A percentile compares a stretch with the other conserved stretches of the same genome.
phyloP scores from a whole-genome alignment of 2,888 invertebrate species.

The Hemaris fuciformis region DNA sequence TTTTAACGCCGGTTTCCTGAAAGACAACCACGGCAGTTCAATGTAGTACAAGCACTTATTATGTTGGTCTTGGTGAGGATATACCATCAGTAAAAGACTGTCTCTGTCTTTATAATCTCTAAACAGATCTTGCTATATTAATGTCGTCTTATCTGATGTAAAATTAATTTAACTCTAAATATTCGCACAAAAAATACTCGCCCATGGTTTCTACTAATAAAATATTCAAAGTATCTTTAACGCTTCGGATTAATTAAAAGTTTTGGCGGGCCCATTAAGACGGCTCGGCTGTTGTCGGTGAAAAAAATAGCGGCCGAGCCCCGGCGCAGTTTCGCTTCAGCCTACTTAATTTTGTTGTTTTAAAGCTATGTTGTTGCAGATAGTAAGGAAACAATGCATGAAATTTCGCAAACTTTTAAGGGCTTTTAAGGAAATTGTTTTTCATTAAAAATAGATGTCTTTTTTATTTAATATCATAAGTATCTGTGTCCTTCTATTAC shows the following conservation, averaged over 20 bases:
- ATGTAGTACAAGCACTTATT: no score
- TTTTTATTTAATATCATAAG: no score
- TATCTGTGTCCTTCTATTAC: no score
- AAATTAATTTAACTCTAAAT: background rate
- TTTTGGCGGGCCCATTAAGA: conserved; percentile 60
- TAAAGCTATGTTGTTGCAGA: conserved; percentile 23
- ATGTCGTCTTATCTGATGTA: background rate
- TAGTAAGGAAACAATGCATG: background rate
- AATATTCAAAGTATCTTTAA: conserved; percentile 56
- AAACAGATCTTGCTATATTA: background rate
- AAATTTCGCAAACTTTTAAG: background rate
- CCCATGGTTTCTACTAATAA: conserved; percentile 40
- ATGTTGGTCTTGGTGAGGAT: no score
- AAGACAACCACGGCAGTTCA: no score
- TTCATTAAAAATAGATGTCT: no score
- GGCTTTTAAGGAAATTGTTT: background rate
- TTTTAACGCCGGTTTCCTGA: no score
- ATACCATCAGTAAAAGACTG: background rate
- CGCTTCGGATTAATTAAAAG: conserved; percentile 69
- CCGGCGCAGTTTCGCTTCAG: conserved; percentile 33
- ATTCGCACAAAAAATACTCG: conserved; percentile 15
- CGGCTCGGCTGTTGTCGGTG: conserved; percentile 37
- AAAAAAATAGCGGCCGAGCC: conserved; percentile 31
- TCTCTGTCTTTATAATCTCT: no score
- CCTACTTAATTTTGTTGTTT: conserved; percentile 32